Base-by-base conservation (phyloP, 2,797 vertebrate genomes). In the Sebastolobus alascanus region DNA sequence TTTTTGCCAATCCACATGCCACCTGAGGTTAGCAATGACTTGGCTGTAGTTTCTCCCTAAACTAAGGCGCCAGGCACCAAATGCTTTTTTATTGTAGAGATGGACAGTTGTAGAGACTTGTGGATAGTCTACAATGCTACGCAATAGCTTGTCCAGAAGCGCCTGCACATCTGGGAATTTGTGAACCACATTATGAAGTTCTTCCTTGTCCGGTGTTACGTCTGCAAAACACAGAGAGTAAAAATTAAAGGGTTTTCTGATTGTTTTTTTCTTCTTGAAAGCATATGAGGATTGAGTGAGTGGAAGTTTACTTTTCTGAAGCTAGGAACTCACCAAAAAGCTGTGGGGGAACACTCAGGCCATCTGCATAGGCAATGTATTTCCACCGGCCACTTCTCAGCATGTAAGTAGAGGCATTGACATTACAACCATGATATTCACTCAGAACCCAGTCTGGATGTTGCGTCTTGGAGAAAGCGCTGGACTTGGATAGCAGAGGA, bases 401-500 rank as follows among this genome's bases (percentile, higher is more conserved):
- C 98, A 99, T 99, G 87, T 99, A 99, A 9, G 95, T 96, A 27
- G 99, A 99, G 40, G 97, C 94, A 63, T 99, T 99, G 40, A 93
- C 97, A 54, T 99, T 96, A 89, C 97, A 99, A 2, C 98, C 98
- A 0, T 99, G 99, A 91, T 97, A 99, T 92, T 99, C 97, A 80
- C 99, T 99, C 79, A 99, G 81, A 46, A 97, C 94, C 98, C 97
- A 99, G 3, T 93, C 88, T 8, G 97, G 95, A 43, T 72, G 96
- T 68, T 77, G 20, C 13, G 58, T 78, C 18, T 25, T 68, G 40
- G 92, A 2, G 0, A 84, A 89, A 59, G 67, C 22, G 10, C 60
- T 65, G 9, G 76, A 61, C 67, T 90, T 90, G 77, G 65, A 85
- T 6, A 96, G 72, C 71, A 98, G 89, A 0, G 97, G 96, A 68